Conservation (phyloP, 2,888 invertebrate genomes). For the Eristalis arbustorum region DNA sequence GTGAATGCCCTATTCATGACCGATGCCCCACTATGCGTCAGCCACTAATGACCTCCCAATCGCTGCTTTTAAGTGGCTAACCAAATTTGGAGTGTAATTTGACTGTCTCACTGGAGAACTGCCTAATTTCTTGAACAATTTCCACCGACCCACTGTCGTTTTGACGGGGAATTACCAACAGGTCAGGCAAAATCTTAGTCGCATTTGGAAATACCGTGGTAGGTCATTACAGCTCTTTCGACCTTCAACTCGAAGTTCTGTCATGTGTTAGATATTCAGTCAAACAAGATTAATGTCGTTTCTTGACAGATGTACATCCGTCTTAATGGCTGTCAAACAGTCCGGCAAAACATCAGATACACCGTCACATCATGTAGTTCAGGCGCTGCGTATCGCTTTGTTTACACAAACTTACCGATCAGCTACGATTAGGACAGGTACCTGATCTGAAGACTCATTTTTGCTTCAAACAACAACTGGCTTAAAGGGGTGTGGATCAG, state of each 20-base stretch:
- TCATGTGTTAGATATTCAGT: background rate
- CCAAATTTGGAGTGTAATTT: background rate
- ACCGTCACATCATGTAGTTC: background rate
- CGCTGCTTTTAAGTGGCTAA: background rate
- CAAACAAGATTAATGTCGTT: background rate
- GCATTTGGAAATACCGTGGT: background rate
- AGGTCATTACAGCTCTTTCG: background rate
- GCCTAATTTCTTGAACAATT: background rate
- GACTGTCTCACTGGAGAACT: background rate
- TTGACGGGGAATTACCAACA: background rate
- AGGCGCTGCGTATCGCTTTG: background rate
- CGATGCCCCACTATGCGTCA: background rate
- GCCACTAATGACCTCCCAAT: background rate
- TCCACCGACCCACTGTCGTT: background rate
- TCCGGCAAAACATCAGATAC: background rate
- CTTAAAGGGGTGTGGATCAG: background rate
- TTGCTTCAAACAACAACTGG: background rate
- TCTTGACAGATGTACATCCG: background rate
- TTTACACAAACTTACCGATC: background rate
- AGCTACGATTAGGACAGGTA: background rate
- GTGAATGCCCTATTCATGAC: constrained; percentile 34
- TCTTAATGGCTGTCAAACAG: no score
- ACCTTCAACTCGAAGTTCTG: background rate
- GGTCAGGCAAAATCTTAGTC: background rate
- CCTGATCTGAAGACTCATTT: background rate